These are phyloP conservation scores for Campylomormyrus tamandua DNA, from an alignment of 2,113 vertebrate species.

Conservation along the genomic window DNA sequence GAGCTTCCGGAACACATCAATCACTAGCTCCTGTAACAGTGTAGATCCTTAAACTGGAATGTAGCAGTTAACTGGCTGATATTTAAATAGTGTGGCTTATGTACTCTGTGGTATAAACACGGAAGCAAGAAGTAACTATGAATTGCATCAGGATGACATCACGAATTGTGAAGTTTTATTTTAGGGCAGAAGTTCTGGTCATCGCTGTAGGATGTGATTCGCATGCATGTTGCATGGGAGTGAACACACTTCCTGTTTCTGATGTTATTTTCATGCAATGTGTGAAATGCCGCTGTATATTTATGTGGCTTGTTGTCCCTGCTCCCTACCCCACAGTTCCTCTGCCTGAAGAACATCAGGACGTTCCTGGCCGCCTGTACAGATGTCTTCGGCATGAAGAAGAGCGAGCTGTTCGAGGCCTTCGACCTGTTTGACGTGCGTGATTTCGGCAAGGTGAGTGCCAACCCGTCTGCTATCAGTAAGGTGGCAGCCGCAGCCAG, in stretches of 20 bases:
- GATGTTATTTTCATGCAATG: neutral
- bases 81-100: neutral
- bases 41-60: neutral
- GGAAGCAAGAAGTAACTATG: neutral
- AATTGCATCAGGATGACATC: neutral
- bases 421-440: conserved; percentile 95
- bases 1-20: neutral
- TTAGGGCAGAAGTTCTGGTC: neutral
- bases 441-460: conserved; percentile 93
- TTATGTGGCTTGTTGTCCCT: conserved; percentile 14
- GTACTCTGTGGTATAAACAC: neutral
- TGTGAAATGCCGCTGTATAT: neutral
- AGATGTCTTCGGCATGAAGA: conserved; percentile 88
- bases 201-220: neutral
- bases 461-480: neutral
- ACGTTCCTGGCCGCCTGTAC: conserved; percentile 83
- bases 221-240: neutral
- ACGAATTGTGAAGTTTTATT: neutral
- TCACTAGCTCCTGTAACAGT: neutral
- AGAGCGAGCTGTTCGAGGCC: conserved; percentile 92
- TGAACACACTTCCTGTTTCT: neutral
- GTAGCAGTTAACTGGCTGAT: neutral
- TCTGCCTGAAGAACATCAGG: conserved; percentile 96
- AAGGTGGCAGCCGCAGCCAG: neutral
- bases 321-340: conserved; percentile 65